phyloP scores from a whole-genome alignment of 2,888 invertebrate species.

The Euplexia lucipara region DNA sequence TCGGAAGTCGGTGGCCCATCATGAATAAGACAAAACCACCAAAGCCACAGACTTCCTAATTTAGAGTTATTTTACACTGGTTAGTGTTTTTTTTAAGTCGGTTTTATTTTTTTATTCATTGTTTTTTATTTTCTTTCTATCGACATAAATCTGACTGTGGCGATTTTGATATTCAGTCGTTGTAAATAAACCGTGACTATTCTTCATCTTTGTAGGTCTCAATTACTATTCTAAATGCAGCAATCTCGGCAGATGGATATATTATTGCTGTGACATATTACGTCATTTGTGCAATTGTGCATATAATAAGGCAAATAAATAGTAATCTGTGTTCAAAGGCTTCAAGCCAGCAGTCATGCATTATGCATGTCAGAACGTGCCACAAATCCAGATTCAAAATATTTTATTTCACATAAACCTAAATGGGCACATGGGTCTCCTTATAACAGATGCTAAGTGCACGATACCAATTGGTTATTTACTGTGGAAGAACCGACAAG shows the following conservation, averaged over 20 bases:
- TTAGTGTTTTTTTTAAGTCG: too few relatives aligned
- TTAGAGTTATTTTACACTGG: too few relatives aligned
- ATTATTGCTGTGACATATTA: constrained; percentile 20
- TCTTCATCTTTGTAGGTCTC: neutral
- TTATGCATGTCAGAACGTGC: neutral
- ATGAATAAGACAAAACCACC: too few relatives aligned
- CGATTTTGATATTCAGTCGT: neutral
- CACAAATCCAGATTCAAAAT: neutral
- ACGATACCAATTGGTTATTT: too few relatives aligned
- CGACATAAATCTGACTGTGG: neutral
- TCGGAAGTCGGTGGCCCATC: too few relatives aligned
- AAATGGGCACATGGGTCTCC: too few relatives aligned
- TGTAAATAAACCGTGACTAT: too few relatives aligned
- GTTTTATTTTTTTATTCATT: constrained; percentile 4
- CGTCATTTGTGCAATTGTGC: constrained; percentile 21
- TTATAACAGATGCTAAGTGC: too few relatives aligned
- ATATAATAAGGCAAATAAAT: constrained; percentile 6
- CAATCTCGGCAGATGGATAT: constrained; percentile 1
- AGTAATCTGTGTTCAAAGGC: constrained; percentile 22
- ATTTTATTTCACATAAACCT: too few relatives aligned
- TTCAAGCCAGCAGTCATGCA: neutral
- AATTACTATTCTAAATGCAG: constrained; percentile 31
- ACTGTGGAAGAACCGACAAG: too few relatives aligned
- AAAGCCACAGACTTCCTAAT: too few relatives aligned
- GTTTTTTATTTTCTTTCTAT: neutral